phyloP scores from a whole-genome alignment of 2,113 vertebrate genomes.

The Pedetes capensis region DNA sequence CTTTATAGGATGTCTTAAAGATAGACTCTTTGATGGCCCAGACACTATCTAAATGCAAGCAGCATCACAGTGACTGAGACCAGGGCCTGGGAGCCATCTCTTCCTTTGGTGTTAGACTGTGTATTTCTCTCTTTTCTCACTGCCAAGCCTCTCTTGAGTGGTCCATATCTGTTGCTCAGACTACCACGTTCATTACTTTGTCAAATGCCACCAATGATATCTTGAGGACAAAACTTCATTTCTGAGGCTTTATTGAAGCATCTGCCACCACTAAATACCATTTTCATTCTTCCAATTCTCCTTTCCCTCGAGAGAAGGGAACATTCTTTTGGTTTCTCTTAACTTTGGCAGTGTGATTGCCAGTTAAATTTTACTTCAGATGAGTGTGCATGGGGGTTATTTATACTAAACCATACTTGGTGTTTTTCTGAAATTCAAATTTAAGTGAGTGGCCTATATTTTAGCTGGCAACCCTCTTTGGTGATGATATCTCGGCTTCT shows the following conservation, averaged over 20 bases:
- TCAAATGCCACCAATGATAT: neutral
- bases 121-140: neutral
- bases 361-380: conserved; percentile 37
- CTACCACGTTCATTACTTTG: neutral
- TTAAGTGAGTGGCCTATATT: neutral
- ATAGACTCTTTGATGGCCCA: neutral
- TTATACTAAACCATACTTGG: conserved; percentile 4
- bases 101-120: neutral
- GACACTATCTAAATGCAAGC: neutral
- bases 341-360: neutral
- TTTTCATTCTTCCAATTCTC: neutral
- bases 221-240: conserved; percentile 2
- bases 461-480: conserved; percentile 33
- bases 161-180: neutral
- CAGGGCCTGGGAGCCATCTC: neutral
- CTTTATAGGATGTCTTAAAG: neutral
- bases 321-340: conserved; percentile 29
- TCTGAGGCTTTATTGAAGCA: neutral
- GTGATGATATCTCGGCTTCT: conserved; percentile 27
- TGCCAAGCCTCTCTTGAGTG: neutral
- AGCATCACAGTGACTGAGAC: neutral
- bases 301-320: neutral
- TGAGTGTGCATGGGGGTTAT: neutral
- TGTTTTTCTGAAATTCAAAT: conserved; percentile 50
- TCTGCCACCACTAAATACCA: neutral